phyloP scores from a whole-genome alignment of 2,888 invertebrate genomes.

The Lochmaea capreae region DNA sequence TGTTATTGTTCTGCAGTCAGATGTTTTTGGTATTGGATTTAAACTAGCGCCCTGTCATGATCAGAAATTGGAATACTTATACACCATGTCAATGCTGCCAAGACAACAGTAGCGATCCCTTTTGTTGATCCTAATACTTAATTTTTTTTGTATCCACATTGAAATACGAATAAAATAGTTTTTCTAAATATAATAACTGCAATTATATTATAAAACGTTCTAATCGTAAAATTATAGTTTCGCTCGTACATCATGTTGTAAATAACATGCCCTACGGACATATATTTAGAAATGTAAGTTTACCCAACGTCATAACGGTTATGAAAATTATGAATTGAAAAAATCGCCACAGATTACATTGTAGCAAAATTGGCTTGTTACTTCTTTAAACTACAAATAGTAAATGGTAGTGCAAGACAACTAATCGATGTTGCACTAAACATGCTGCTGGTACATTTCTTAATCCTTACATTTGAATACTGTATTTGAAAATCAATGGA shows the following conservation, averaged over 20 bases:
- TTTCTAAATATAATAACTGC: neutral
- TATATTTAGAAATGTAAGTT: neutral
- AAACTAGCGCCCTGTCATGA: too few species aligned
- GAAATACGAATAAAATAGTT: too few species aligned
- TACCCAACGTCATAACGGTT: constrained; percentile 2
- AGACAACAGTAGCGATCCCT: too few species aligned
- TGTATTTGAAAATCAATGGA: neutral
- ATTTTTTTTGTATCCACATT: too few species aligned
- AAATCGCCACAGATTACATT: neutral
- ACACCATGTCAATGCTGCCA: too few species aligned
- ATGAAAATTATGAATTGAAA: constrained; percentile 7
- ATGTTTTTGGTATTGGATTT: too few species aligned
- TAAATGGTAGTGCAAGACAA: neutral
- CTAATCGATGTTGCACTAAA: too few species aligned
- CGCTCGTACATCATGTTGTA: neutral
- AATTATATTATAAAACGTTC: neutral
- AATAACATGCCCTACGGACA: constrained; percentile 22
- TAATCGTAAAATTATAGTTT: constrained; percentile 20
- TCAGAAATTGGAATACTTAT: too few species aligned
- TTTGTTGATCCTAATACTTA: too few species aligned
- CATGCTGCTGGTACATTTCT: neutral
- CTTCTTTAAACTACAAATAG: neutral
- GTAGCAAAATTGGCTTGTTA: neutral
- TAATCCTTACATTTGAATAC: neutral
- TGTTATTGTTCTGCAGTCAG: too few species aligned